Percentiles rank a stretch among this genome's conserved stretches.
Conservation (phyloP, 2,888 invertebrate species). For the Spisula subtruncata region DNA sequence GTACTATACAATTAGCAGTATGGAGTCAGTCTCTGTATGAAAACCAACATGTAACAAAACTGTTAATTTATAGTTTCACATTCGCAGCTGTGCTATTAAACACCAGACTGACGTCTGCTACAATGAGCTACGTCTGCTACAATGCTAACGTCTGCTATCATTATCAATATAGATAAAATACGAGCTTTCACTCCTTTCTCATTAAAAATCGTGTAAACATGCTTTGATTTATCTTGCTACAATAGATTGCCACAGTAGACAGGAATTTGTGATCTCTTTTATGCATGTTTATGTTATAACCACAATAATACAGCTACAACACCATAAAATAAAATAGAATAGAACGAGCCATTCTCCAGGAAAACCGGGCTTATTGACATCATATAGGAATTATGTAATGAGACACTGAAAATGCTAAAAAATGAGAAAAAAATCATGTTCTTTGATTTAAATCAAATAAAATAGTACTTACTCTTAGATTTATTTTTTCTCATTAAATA, state of each 20-base stretch:
- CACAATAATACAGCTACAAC: background rate
- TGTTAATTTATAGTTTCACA: slow-evolving; percentile 5
- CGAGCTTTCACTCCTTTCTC: background rate
- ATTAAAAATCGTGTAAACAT: background rate
- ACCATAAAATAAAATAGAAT: background rate
- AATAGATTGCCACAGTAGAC: background rate
- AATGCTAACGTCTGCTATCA: background rate
- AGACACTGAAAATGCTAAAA: no score
- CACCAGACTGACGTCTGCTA: background rate
- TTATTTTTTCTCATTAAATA: no score
- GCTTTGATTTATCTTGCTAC: background rate
- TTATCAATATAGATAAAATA: background rate
- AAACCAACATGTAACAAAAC: background rate
- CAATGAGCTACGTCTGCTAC: background rate
- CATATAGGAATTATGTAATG: no score
- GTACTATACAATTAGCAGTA: no score
- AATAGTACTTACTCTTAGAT: no score
- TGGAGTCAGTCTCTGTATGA: no score
- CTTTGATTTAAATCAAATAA: no score
- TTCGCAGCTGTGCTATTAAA: slow-evolving; percentile 3
- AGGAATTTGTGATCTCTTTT: background rate
- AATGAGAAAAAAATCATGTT: no score
- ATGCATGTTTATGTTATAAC: background rate
- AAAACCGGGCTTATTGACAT: no score
- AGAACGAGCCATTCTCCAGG: no score